Evolutionary conservation across 2,113 vertebrate species (phyloP), one percentile per base, ranked within the genome.

Genomic region (Atlantisia rogersi): DNA sequence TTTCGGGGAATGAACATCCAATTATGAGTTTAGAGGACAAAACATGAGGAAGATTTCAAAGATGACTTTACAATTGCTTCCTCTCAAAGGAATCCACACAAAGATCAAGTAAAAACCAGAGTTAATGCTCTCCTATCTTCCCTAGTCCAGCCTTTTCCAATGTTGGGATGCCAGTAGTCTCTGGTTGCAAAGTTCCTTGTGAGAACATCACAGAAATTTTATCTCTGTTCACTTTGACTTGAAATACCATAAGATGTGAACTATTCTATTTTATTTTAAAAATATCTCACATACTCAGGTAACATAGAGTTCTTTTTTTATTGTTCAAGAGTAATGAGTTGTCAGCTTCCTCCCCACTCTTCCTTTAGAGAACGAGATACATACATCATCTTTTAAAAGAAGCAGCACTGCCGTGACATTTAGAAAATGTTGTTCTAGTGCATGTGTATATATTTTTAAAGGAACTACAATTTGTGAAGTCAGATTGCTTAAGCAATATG

Each of bases 251-350:
- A 40, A 74, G 63, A 68, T 83, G 55, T n/a, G 53, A 84, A 67
- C 12, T 60, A 39, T 94, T 90, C 15, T 85, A 29, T 82, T 84
- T 89, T 85, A 69, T 53, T 85, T 94, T 56, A 40, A 86, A 91
- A 92, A 86, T 86, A 35, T 13, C 19, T 84, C 59, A 81, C n/a
- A 67, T 55, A 79, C 20, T 53, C 53, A 71, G 67, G 63, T 37
- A 92, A 56, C 2, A 4, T 14, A 73, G 26, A 59, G 65, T 77
- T 91, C 16, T 82, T 90, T 74, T 79, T 81, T 92, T 79, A 74
- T 85, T 93, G 60, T 90, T 80, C 40, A 77, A 91, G 59, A 60
- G 25, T 70, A 94, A 91, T 90, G 85, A 86, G 37, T 77, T 96
- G 92, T 90, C 95, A 90, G 73, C 46, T 88, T 90, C 56, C 52